Conservation (phyloP, 2,797 vertebrate species). For the Artibeus jamaicensis region DNA sequence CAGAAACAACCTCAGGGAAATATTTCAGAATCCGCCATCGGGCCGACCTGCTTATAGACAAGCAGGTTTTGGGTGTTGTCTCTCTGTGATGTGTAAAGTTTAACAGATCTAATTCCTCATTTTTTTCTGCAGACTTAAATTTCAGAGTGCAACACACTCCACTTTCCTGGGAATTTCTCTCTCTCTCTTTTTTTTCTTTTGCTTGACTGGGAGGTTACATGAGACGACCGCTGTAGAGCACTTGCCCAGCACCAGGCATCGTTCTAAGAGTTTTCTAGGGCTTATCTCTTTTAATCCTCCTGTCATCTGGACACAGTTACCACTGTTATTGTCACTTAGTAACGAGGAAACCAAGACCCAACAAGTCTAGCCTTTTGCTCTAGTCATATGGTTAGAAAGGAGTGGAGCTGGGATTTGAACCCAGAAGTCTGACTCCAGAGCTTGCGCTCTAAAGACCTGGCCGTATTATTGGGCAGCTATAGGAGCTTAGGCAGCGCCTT, state of each 20-base stretch:
- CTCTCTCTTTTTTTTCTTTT: no score
- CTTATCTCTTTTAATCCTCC: not conserved
- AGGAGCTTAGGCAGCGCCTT: not conserved
- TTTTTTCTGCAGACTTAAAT: not conserved
- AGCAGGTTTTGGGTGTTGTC: not conserved
- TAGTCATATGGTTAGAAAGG: not conserved
- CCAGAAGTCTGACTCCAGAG: not conserved
- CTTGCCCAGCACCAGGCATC: not conserved
- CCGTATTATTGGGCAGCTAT: not conserved
- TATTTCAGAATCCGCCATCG: not conserved
- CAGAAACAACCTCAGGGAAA: not conserved
- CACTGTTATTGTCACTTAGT: not conserved
- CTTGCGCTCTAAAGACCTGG: fast-evolving
- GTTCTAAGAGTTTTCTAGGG: not conserved
- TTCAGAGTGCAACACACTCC: not conserved
- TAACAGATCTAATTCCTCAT: not conserved
- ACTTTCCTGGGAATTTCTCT: not conserved
- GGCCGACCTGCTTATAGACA: not conserved
- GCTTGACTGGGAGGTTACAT: not conserved
- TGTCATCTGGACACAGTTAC: not conserved
- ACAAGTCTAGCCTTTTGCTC: not conserved
- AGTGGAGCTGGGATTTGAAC: not conserved
- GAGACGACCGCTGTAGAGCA: not conserved
- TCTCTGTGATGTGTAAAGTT: not conserved
- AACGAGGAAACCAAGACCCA: not conserved